Base-by-base conservation (phyloP, 2,797 vertebrate genomes). In the Toxotes lorentzi region DNA sequence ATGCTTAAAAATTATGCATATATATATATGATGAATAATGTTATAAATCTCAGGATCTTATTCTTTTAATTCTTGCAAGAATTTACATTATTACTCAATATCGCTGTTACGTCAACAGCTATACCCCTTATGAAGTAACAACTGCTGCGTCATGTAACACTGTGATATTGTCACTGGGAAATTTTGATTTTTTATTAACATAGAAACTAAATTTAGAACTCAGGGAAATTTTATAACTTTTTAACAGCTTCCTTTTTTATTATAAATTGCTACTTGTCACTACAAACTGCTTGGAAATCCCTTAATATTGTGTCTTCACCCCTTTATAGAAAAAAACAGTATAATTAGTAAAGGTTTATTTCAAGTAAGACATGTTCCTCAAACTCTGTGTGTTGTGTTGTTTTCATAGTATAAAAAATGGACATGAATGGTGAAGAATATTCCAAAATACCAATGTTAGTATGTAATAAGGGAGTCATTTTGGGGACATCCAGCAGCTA, bases 21-120 rank as follows among this genome's bases (percentile, higher is more conserved):
- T n/a, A n/a, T n/a, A n/a, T n/a, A n/a, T n/a, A n/a, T n/a, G 61
- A 79, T 54, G 60, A 76, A 84, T 54, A 66, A 19, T 11, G 7
- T 48, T 3, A 68, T 59, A 68, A 56, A 41, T 79, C 38, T 63
- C 65, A 4, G 4, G 16, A 56, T 70, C 35, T 13, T 34, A 59
- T 32, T 67, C 17, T 43, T 58, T 0, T 41, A 21, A 47, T 63
- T 58, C 43, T 11, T 8, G 17, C 11, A 27, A 32, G 64, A 88
- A 88, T 76, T 47, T 54, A 81, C 88, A 70, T 32, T 79, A 73
- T 90, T 86, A 58, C 74, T 78, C 80, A 90, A 85, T 54, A 34
- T 54, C 45, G 16, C 10, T 38, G 2, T 67, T 66, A 10, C 32
- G 3, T 53, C 38, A 75, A 54, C 16, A n/a, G 38, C 2, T 24